Evolutionary conservation across 2,888 invertebrate species (phyloP).

Genomic region (Drosophila hamatofila): DNA sequence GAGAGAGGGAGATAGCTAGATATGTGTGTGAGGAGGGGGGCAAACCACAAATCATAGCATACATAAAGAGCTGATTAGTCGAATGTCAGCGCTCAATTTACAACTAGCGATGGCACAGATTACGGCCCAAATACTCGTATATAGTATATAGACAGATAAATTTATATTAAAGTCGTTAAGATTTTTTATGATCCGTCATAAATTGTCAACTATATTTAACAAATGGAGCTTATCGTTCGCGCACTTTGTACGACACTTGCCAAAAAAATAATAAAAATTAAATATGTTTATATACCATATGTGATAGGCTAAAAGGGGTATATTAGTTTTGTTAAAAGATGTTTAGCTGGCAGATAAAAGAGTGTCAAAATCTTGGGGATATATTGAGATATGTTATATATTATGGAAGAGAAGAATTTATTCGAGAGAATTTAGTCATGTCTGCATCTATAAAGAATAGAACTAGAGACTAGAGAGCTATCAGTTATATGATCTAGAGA

Average conservation of each 20-base stretch:
- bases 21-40: not conserved
- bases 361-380: too few relatives aligned
- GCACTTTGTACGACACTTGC: conserved; percentile 13
- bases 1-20: not conserved
- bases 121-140: not conserved
- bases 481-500: too few relatives aligned
- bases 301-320: not conserved
- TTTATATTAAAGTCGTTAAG: conserved; percentile 6
- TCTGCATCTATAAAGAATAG: too few relatives aligned
- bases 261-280: conserved; percentile 12
- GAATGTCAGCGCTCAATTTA: conserved; percentile 35
- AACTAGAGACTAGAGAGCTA: too few relatives aligned
- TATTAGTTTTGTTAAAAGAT: not conserved
- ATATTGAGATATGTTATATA: too few relatives aligned
- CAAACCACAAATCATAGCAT: conserved; percentile 43
- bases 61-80: conserved; percentile 28
- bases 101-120: conserved; percentile 15
- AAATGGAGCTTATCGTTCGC: conserved; percentile 28
- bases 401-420: too few relatives aligned
- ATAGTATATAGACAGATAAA: conserved; percentile 25
- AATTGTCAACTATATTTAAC: conserved; percentile 15
- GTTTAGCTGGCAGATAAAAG: not conserved
- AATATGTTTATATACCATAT: not conserved
- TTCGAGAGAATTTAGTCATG: too few relatives aligned
- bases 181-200: conserved; percentile 19